Percentiles rank a stretch among this genome's conserved stretches.
Conservation (phyloP, 2,888 invertebrate genomes). For the Nipponacmea schrenckii region DNA sequence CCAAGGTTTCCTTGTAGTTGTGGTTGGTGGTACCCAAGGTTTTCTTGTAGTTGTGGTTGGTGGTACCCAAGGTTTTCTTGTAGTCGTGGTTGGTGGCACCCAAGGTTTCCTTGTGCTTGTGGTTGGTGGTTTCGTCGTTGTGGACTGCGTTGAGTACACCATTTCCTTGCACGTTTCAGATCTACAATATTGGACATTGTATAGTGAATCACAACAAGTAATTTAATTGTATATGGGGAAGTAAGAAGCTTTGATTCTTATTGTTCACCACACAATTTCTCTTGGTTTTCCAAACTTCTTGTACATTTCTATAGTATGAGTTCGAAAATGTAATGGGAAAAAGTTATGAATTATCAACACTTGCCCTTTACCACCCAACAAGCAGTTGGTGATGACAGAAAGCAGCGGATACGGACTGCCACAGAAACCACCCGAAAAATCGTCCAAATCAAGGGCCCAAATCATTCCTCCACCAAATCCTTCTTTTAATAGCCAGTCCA, state of each 20-base stretch:
- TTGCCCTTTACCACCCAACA: conserved; percentile 12
- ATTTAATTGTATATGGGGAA: too few species aligned
- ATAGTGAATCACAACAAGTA: too few species aligned
- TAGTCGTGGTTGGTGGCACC: neutral
- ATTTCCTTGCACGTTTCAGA: too few species aligned
- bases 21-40: neutral
- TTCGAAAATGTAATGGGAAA: too few species aligned
- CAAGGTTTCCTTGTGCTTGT: conserved; percentile 5
- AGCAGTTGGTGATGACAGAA: conserved; percentile 35
- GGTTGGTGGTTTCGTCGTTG: neutral
- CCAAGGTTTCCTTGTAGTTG: neutral
- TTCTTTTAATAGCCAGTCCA: conserved; percentile 44
- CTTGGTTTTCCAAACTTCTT: too few species aligned
- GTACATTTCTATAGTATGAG: too few species aligned
- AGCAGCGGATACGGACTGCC: conserved; percentile 45
- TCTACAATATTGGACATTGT: too few species aligned
- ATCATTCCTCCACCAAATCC: conserved; percentile 49
- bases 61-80: neutral
- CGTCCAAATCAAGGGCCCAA: conserved; percentile 52
- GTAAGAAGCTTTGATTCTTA: too few species aligned
- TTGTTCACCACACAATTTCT: too few species aligned
- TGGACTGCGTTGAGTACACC: too few species aligned
- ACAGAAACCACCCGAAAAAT: conserved; percentile 43
- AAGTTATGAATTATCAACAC: neutral
- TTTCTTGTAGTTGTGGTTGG: conserved; percentile 8